Percentiles rank a stretch among this genome's conserved stretches.
These are phyloP conservation scores for Sparus aurata DNA, from an alignment of 2,797 vertebrate genomes.

Conservation along the genomic window DNA sequence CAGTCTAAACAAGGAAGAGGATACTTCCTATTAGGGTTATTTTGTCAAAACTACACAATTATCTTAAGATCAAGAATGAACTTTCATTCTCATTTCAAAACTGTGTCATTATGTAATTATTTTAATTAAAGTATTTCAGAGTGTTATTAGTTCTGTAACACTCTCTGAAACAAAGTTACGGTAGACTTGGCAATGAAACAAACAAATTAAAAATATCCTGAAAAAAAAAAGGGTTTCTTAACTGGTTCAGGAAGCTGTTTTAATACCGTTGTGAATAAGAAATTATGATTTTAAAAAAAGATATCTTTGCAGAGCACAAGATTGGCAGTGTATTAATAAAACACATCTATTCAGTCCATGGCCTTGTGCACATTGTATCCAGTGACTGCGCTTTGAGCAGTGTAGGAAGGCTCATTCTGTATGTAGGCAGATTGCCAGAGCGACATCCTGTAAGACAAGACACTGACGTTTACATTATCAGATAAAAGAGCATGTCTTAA, in stretches of 20 bases:
- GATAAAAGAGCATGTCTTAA: slow-evolving; percentile 3
- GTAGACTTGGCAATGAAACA: background rate
- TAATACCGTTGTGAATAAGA: no score
- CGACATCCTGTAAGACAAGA: background rate
- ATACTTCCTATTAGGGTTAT: no score
- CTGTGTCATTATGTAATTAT: background rate
- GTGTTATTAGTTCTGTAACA: background rate
- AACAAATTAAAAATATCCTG: background rate
- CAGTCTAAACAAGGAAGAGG: no score
- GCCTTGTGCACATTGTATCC: background rate
- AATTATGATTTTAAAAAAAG: no score
- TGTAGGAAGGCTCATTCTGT: background rate
- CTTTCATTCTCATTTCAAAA: background rate
- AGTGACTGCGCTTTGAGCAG: background rate
- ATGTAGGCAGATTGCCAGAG: background rate
- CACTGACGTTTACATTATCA: background rate
- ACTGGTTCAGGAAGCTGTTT: background rate
- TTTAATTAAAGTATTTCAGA: background rate
- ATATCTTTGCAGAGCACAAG: background rate
- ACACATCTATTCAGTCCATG: background rate
- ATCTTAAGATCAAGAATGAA: no score
- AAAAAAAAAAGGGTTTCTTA: no score
- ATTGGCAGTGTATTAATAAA: background rate
- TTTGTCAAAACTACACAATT: no score
- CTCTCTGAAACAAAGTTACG: no score